A percentile compares a stretch with the other conserved stretches of the same genome.
These are phyloP conservation scores for Caenorhabditis parvicauda DNA, from an alignment of 2,888 invertebrate genomes.

Conservation along the genomic window DNA sequence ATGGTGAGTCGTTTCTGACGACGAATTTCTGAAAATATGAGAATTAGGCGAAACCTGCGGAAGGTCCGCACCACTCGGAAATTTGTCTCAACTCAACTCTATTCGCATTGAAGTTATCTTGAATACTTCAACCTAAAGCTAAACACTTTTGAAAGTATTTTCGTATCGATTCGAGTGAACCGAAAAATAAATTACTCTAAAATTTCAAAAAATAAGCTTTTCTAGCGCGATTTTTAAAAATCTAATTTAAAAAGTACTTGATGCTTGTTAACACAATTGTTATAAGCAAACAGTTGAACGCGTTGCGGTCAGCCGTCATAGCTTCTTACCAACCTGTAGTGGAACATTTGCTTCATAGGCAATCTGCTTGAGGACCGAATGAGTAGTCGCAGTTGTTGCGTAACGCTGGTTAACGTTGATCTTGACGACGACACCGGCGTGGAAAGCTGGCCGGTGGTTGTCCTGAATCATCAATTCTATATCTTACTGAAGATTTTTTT, in stretches of 20 bases:
- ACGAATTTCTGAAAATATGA: constrained; percentile 65
- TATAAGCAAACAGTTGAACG: neutral
- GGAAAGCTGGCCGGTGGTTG: constrained; percentile 54
- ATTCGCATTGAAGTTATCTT: too few species aligned
- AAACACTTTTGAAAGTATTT: too few species aligned
- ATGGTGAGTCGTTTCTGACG: constrained; percentile 66
- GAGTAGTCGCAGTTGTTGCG: constrained; percentile 66
- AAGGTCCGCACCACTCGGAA: too few species aligned
- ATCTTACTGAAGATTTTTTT: too few species aligned
- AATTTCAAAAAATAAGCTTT: neutral
- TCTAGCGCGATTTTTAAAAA: neutral
- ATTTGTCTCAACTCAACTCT: too few species aligned
- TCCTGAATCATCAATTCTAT: too few species aligned
- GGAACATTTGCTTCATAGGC: constrained; percentile 64
- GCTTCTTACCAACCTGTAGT: constrained; percentile 63
- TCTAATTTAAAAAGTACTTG: neutral
- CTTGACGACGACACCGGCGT: constrained; percentile 56
- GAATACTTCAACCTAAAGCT: too few species aligned
- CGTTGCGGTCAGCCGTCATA: too few species aligned
- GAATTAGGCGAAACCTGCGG: too few species aligned
- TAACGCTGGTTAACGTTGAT: constrained; percentile 67
- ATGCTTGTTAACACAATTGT: neutral
- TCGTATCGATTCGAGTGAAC: too few species aligned
- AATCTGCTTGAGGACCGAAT: constrained; percentile 65
- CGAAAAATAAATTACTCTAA: neutral